A percentile compares a stretch with the other conserved stretches of the same genome.
phyloP scores from a whole-genome alignment of 2,113 vertebrate genomes.

The Dasypus novemcinctus region DNA sequence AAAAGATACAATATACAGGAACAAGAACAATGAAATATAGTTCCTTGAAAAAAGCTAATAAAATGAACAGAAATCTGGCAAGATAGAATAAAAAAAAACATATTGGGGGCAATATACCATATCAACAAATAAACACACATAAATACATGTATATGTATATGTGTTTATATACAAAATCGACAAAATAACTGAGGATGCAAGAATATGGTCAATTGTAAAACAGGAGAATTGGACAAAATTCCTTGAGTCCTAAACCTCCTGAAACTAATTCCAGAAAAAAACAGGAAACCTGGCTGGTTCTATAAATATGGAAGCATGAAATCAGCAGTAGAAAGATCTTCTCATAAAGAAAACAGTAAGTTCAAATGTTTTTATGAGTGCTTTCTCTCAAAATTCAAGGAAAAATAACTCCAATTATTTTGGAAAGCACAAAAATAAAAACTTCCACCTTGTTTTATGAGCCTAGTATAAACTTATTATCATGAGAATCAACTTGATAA shows the following conservation, averaged over 20 bases:
- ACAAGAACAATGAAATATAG: not conserved
- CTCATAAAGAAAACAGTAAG: not conserved
- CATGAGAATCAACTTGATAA: not conserved
- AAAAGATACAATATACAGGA: not conserved
- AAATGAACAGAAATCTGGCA: not conserved
- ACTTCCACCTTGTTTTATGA: not conserved
- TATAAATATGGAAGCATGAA: not conserved
- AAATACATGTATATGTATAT: no score
- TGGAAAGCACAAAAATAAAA: conserved; percentile 1
- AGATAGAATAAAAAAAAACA: not conserved
- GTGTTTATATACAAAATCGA: no score
- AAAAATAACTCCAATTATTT: conserved; percentile 14
- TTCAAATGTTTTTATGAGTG: not conserved
- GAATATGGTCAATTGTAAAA: not conserved
- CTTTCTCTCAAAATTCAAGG: conserved; percentile 19
- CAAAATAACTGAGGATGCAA: not conserved
- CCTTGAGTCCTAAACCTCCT: not conserved
- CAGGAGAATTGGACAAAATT: not conserved
- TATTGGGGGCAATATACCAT: not conserved
- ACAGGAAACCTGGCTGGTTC: not conserved
- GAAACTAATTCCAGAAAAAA: not conserved
- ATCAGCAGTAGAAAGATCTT: not conserved
- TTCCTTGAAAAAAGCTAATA: not conserved
- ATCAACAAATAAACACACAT: no score
- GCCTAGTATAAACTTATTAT: not conserved